Conservation (phyloP, 2,888 invertebrate species). For the Lymantria dispar region DNA sequence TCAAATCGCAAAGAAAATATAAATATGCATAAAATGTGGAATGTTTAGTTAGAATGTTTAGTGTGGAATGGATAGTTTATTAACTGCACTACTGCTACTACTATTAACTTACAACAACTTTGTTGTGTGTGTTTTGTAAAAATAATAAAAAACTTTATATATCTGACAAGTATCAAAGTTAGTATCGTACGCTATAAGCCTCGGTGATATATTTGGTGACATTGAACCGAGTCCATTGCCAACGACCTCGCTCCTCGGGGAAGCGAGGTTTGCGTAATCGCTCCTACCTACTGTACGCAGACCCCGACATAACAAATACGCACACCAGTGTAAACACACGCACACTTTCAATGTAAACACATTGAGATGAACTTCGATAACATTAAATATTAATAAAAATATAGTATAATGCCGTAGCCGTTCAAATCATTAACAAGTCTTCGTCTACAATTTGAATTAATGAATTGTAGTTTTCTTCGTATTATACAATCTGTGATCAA, state of each 20-base stretch:
- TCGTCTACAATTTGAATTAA: background rate
- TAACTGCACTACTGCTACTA: no score
- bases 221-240: conserved; percentile 82
- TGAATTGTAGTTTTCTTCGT: background rate
- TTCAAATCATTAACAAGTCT: conserved; percentile 2
- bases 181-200: conserved; percentile 34
- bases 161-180: conserved; percentile 45
- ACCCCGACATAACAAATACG: conserved; percentile 47
- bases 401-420: conserved; percentile 2
- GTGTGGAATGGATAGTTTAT: no score
- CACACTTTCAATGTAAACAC: conserved; percentile 19
- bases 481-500: background rate
- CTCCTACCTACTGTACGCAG: conserved; percentile 61
- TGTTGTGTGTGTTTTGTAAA: no score
- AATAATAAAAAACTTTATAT: no score
- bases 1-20: no score
- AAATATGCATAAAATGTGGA: no score
- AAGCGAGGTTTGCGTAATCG: conserved; percentile 80
- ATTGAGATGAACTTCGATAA: conserved; percentile 31
- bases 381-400: conserved; percentile 25
- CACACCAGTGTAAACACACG: conserved; percentile 20
- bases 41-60: no score
- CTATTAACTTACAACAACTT: no score
- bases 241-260: conserved; percentile 80
- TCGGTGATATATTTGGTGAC: conserved; percentile 82